Base-by-base conservation (phyloP, 2,113 vertebrate genomes). In the Cebus imitator region DNA sequence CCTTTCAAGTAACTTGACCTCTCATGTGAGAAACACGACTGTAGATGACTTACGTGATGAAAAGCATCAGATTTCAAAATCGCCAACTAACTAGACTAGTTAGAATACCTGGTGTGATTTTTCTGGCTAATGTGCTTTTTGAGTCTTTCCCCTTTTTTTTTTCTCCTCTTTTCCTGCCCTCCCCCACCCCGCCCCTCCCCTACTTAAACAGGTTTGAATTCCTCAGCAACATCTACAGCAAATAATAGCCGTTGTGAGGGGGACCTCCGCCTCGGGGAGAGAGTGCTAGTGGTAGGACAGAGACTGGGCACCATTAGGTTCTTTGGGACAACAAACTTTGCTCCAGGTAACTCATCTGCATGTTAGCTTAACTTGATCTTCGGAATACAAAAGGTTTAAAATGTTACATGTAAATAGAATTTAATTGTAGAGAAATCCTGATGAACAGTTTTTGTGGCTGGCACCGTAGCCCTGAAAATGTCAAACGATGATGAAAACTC, bases 221-320 rank as follows among this genome's bases (percentile, higher is more conserved):
- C 96, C 43, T 98, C 98, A 95, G 98, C 99, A 93, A 98, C 98
- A 0, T 98, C 99, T 91, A 95, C 94, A 0, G 98, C 98, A 73
- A 99, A 98, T 95, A 99, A 97, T 68, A 97, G 98, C 55, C 43
- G 72, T 1, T 6, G 58, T 0, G 98, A 98, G 73, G 96, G 98
- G 4, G 99, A 99, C 17, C 98, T 99, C 91, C 99, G 95, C 9
- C 94, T 99, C 50, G 99, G 99, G 90, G 99, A 99, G 48, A 98
- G 99, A 57, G 99, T 99, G 30, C 97, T 99, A 96, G 99, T 99
- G 94, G 99, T 99, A 4, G 99, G 99, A 87, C 99, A 99, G 98
- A 99, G 99, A 90, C 98, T 99, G 1, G 99, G 99, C 18, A 98
- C 99, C 8, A 98, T 99, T 61, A 99, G 99, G 52, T 99, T 99